phyloP scores from a whole-genome alignment of 2,888 invertebrate genomes.

The Odontocolon sp. region DNA sequence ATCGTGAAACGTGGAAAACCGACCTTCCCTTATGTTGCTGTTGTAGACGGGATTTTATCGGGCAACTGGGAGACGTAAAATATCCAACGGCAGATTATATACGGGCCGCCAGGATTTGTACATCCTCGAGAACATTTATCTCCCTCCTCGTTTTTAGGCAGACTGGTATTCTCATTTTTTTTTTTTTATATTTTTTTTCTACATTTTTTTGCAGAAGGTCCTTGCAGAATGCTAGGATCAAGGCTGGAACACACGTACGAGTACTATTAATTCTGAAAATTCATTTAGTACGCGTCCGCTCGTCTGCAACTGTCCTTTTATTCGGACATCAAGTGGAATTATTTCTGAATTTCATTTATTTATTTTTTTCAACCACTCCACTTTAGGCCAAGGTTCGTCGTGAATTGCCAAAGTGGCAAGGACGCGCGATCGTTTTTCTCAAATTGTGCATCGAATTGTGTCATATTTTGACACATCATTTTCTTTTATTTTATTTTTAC shows the following conservation, averaged over 20 bases:
- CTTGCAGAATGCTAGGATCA: too few species aligned
- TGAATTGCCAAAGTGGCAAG: too few species aligned
- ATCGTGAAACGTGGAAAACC: neutral
- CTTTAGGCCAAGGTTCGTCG: too few species aligned
- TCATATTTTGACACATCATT: too few species aligned
- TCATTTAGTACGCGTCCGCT: neutral
- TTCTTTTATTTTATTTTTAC: too few species aligned
- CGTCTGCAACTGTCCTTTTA: neutral
- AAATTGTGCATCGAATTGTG: too few species aligned
- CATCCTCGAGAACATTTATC: neutral
- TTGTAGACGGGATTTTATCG: constrained; percentile 45
- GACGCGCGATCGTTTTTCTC: too few species aligned
- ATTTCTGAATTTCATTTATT: too few species aligned
- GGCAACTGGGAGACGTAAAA: constrained; percentile 4
- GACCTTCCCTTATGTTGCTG: neutral
- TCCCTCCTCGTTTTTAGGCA: neutral
- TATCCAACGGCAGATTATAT: neutral
- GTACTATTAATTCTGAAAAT: neutral
- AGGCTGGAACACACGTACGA: too few species aligned
- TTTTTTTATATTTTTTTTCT: neutral
- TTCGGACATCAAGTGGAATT: too few species aligned
- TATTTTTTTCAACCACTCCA: too few species aligned
- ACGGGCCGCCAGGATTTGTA: neutral
- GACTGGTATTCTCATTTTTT: too few species aligned
- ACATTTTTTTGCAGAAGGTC: neutral